phyloP scores from a whole-genome alignment of 2,797 vertebrate species.

The Pangasius djambal region DNA sequence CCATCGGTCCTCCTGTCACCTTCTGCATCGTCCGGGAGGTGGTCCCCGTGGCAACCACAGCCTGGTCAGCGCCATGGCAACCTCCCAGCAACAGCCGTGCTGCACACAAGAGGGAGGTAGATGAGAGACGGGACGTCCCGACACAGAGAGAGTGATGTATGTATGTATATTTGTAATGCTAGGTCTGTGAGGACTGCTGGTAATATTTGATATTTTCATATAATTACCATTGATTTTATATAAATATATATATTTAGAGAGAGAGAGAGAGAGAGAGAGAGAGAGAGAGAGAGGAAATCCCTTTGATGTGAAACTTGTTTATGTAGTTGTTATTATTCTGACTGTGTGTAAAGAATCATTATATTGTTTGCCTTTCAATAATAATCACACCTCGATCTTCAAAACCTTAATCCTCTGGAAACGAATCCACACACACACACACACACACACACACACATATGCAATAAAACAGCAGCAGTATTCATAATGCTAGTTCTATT shows the following conservation, averaged over 20 bases:
- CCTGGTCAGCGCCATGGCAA: conserved; percentile 50
- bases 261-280: conserved; percentile 19
- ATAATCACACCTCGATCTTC: background rate
- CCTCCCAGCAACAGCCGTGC: conserved; percentile 6
- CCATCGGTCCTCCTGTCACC: conserved; percentile 54
- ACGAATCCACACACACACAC: background rate
- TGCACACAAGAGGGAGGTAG: background rate
- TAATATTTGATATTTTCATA: no score
- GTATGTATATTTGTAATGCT: no score
- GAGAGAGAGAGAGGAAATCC: conserved; percentile 38
- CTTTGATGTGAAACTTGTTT: conserved; percentile 3
- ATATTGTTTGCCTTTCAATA: background rate
- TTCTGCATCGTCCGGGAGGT: conserved; percentile 47
- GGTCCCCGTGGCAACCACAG: conserved; percentile 48
- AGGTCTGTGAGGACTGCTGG: no score
- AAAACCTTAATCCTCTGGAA: background rate
- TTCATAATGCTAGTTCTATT: background rate
- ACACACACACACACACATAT: background rate
- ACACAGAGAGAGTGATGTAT: background rate
- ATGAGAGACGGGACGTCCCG: conserved; percentile 37
- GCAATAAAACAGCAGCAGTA: background rate
- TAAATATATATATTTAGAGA: no score
- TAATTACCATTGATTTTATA: no score
- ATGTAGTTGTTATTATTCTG: background rate
- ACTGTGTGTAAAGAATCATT: background rate